Evolutionary conservation across 2,797 vertebrate genomes (phyloP).

Genomic region (Hemitrygon akajei): DNA sequence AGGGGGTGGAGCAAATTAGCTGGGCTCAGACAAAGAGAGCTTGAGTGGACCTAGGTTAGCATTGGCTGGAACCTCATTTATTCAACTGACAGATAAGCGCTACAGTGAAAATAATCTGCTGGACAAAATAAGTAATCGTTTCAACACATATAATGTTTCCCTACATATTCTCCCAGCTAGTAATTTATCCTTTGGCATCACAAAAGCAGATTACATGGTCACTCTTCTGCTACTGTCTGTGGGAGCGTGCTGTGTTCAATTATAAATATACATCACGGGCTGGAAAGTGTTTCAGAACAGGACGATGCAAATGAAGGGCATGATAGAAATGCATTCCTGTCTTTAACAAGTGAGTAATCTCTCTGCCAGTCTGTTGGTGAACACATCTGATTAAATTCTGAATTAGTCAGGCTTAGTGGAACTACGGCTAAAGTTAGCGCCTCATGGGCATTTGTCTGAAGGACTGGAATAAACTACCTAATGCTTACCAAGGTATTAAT

Average conservation of each 20-base stretch:
- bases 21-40: no score
- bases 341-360: not conserved
- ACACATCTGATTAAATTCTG: not conserved
- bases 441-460: no score
- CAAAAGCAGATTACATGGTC: no score
- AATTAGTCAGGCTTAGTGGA: not conserved
- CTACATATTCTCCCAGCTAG: not conserved
- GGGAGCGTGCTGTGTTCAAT: no score
- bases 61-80: not conserved
- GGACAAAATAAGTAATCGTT: not conserved
- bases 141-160: not conserved
- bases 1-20: no score
- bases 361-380: not conserved
- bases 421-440: not conserved
- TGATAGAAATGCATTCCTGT: no score
- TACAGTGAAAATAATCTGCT: not conserved
- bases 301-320: no score
- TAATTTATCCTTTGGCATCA: not conserved
- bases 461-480: no score
- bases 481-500: no score
- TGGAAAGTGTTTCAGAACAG: no score
- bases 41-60: not conserved
- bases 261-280: no score
- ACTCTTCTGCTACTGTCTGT: no score
- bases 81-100: not conserved